Evolutionary conservation across 2,888 invertebrate species (phyloP), one percentile per base, ranked within the genome.

Genomic region (Metacarcinus magister): DNA sequence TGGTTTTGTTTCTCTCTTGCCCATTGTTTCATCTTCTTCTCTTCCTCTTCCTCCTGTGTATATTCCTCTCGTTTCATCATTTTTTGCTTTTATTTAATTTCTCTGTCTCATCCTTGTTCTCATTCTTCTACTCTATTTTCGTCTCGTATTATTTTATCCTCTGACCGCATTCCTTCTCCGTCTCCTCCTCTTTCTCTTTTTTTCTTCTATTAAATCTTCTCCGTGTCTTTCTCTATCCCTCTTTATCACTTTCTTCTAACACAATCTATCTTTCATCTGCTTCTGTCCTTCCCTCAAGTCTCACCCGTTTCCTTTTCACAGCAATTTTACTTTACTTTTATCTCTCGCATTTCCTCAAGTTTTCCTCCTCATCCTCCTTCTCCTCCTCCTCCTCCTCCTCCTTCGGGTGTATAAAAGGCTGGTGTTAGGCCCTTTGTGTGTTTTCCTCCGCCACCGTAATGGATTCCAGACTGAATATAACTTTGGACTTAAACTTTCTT

Each of bases 371-470:
- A 39, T 39, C 39, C 82, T 82, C 82, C 82, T 32, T 32, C 32
- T 82, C 82, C 82, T 82, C 82, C 82, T 82, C 82, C 82, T 82
- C 82, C 32, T 82, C 32, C 32, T 82, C n/a, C 82, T 82, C 82
- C 82, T 82, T 7, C 67, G n/a, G n/a, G 67, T 67, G 67, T n/a
- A 67, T 67, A 67, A 67, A 67, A 67, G 67, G 23, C 67, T 54
- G n/a, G 67, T 67, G 67, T 67, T 67, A 23, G 67, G 67, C n/a
- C 67, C n/a, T 67, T 67, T 67, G 67, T 67, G 67, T 67, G 67
- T n/a, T 67, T 67, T 67, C 67, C 67, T 67, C n/a, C 67, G 67
- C 67, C n/a, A n/a, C 67, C 67, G 23, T 67, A 67, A 67, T 67
- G 67, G 67, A 67, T 67, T 67, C 67, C n/a, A 67, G 67, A 23